Base-by-base conservation (phyloP, 2,797 vertebrate genomes). In the Syngnathus acus region DNA sequence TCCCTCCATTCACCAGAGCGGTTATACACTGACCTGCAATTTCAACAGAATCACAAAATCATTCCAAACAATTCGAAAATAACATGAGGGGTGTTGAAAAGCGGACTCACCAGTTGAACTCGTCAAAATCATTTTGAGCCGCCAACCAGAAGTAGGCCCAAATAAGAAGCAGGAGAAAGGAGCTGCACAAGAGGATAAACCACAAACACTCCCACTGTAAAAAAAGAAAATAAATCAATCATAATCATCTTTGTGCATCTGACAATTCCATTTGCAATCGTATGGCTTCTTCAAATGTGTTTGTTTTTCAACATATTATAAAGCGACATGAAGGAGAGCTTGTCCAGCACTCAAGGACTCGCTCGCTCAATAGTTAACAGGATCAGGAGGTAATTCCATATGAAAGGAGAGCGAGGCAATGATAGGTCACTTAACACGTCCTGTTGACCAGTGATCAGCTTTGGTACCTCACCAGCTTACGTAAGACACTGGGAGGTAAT, bases 71-170 rank as follows among this genome's bases (percentile, higher is more conserved):
- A 26, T 26, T 26, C 26, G 26, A 32, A 32, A 32, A 32, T 32
- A 32, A 32, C 32, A 32, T 32, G 37, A 50, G 0, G 66, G 14
- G 32, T 10, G 8, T 38, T 7, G 0, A 47, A 64, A 40, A 26
- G 3, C 3, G 3, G 8, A 92, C 94, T 94, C 80, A 98, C 96
- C 94, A 95, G 89, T 98, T 98, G 88, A 99, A 97, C 74, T 98
- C 94, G 32, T 98, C 92, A 84, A 98, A 98, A 87, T 98, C 96
- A n/a, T 99, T 99, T 72, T 90, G 94, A 64, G 93, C 93, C 78
- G 95, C 94, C 93, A 94, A 92, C 96, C 96, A 99, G 89, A 98
- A 98, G 84, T 98, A 98, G 68, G 93, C 90, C 95, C 95, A 98
- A 62, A 93, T 82, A 67, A 97, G 89, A 0, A 95, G 93, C 80